Base-by-base conservation (phyloP, 2,888 invertebrate genomes). In the Agriopis aurantiaria region DNA sequence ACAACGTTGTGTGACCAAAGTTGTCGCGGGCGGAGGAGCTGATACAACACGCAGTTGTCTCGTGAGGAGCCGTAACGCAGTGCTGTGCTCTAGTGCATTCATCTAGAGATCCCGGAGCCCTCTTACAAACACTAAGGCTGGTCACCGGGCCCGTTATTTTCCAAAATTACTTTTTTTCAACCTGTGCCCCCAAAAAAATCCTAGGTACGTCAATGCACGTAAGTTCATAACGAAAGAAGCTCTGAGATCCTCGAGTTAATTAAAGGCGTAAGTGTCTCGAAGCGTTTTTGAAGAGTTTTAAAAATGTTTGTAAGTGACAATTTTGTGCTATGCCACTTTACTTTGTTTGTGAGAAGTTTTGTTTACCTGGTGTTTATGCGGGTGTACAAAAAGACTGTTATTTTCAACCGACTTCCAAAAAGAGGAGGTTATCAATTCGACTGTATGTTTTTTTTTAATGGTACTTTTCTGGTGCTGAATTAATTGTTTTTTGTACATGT, bases 221-320 rank as follows among this genome's bases (percentile, higher is more conserved):
- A 74, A 80, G 78, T 76, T 80, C 81, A 82, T 85, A 84, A 85
- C 81, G 76, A 69, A 78, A 80, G 79, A 71, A 80, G 81, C 57
- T 62, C 62, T 7, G 62, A 46, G 62, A 46, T 53, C 45, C 62
- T 53, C 52, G 53, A 84, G 82, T 85, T 87, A 87, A 87, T 87
- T 86, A 86, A 85, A 85, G 78, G 79, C 62, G 78, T 78, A 77
- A 82, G 78, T 68, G 68, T 59, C 71, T 53, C 61, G 60, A 68
- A 74, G 58, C 75, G 76, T 58, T 70, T 55, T 65, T 65, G 14
- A 53, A 57, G 57, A 41, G 48, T 41, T 65, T 57, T 57, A 48
- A 65, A 56, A 65, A 65, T 56, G 53, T 40, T 57, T 40, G 45
- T 55, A 52, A 62, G 62, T 53, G 53, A 45, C 53, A 53, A 53